phyloP scores from a whole-genome alignment of 1,140 invertebrate species.

The Microplitis demolitor region DNA sequence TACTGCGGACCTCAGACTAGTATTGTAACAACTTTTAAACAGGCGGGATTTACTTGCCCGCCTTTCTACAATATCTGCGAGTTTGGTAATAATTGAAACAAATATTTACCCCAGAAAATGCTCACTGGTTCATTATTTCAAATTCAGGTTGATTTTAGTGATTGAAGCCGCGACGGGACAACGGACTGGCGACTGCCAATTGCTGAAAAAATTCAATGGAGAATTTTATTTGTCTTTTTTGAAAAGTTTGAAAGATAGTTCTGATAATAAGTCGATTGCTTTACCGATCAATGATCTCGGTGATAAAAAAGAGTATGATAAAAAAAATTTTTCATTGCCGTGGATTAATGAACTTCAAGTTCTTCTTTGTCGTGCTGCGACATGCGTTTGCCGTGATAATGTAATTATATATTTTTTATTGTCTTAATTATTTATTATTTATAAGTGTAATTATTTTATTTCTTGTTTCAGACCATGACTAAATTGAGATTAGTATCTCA shows the following conservation, averaged over 20 bases:
- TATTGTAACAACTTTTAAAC: constrained; percentile 60
- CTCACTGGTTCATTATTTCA: too few relatives aligned
- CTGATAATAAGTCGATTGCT: not conserved
- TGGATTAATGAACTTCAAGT: constrained; percentile 66
- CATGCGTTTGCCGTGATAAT: constrained; percentile 68
- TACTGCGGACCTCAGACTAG: constrained; percentile 66
- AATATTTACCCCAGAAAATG: too few relatives aligned
- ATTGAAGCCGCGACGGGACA: constrained; percentile 56
- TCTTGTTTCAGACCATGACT: constrained; percentile 69
- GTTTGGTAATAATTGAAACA: constrained; percentile 61
- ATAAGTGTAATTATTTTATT: not conserved
- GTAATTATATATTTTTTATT: constrained; percentile 46
- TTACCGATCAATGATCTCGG: not conserved
- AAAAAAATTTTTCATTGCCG: constrained; percentile 37
- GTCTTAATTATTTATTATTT: constrained; percentile 9
- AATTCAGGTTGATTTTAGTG: constrained; percentile 38
- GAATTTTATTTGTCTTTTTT: not conserved
- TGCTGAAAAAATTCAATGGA: constrained; percentile 34
- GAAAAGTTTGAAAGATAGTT: not conserved
- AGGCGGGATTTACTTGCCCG: constrained; percentile 66
- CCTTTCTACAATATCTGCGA: constrained; percentile 73
- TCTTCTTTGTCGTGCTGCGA: constrained; percentile 66
- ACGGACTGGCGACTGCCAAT: constrained; percentile 47
- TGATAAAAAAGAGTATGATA: not conserved
- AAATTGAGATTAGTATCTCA: constrained; percentile 76